Percentiles rank a stretch among this genome's conserved stretches.
phyloP scores from a whole-genome alignment of 2,113 vertebrate species.

The Oenanthe melanoleuca region DNA sequence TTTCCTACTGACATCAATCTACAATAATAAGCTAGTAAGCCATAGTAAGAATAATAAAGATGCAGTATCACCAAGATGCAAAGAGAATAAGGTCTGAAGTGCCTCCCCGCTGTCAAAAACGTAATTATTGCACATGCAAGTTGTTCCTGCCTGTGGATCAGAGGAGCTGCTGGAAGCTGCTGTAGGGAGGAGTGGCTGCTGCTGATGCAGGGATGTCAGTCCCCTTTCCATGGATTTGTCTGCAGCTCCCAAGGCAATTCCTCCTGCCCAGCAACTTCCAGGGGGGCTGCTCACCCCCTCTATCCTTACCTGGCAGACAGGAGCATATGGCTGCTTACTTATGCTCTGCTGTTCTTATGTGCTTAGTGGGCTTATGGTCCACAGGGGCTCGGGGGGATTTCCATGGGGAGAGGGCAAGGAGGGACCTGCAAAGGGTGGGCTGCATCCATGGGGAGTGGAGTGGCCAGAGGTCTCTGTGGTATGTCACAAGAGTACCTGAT shows the following conservation, averaged over 20 bases:
- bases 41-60: not conserved
- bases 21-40: not conserved
- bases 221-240: not conserved
- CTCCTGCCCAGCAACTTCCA: not conserved
- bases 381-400: not conserved
- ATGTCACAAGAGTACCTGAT: not conserved
- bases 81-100: not conserved
- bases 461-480: fast-evolving
- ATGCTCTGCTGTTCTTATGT: not conserved
- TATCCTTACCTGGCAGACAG: not conserved
- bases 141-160: not conserved
- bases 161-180: not conserved
- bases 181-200: not conserved
- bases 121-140: not conserved
- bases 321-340: slow-evolving; percentile 44
- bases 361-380: not conserved
- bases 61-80: not conserved
- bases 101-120: not conserved
- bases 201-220: not conserved
- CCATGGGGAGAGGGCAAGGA: not conserved
- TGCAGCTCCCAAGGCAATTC: not conserved
- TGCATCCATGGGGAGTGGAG: not conserved
- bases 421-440: not conserved
- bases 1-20: not conserved
- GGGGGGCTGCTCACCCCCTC: not conserved